A percentile compares a stretch with the other conserved stretches of the same genome.
These are phyloP conservation scores for Resseliella maxima DNA, from an alignment of 2,888 invertebrate genomes.

Conservation along the genomic window DNA sequence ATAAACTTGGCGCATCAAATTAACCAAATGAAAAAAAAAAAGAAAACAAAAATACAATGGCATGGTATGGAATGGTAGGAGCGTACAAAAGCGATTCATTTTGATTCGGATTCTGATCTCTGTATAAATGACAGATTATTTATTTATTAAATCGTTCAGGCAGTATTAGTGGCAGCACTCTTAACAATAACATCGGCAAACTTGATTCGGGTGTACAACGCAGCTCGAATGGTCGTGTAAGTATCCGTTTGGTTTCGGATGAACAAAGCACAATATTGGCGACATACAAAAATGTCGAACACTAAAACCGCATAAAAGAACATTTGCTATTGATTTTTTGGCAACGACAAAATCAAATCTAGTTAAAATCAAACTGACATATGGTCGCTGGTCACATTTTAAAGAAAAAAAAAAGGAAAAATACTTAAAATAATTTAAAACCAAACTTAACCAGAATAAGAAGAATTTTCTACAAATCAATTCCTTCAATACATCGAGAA, in stretches of 20 bases:
- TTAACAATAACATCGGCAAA: slow-evolving; percentile 62
- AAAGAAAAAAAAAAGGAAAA: no score
- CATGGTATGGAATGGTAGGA: not conserved
- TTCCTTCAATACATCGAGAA: not conserved
- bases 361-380: no score
- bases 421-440: no score
- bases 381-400: no score
- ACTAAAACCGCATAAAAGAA: not conserved
- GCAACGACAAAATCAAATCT: no score
- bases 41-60: no score
- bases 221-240: slow-evolving; percentile 68
- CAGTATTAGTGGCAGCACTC: slow-evolving; percentile 63
- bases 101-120: slow-evolving; percentile 91
- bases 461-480: not conserved
- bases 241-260: slow-evolving; percentile 67
- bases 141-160: slow-evolving; percentile 62
- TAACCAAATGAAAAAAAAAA: no score
- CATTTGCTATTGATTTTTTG: no score
- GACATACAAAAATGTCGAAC: slow-evolving; percentile 66
- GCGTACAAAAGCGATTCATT: slow-evolving; percentile 69
- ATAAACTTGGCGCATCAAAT: not conserved
- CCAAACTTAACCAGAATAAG: not conserved
- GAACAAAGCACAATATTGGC: slow-evolving; percentile 66
- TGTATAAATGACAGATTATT: slow-evolving; percentile 78
- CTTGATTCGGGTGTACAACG: slow-evolving; percentile 65